phyloP scores from a whole-genome alignment of 2,888 invertebrate genomes.

The Rhagonycha lutea region DNA sequence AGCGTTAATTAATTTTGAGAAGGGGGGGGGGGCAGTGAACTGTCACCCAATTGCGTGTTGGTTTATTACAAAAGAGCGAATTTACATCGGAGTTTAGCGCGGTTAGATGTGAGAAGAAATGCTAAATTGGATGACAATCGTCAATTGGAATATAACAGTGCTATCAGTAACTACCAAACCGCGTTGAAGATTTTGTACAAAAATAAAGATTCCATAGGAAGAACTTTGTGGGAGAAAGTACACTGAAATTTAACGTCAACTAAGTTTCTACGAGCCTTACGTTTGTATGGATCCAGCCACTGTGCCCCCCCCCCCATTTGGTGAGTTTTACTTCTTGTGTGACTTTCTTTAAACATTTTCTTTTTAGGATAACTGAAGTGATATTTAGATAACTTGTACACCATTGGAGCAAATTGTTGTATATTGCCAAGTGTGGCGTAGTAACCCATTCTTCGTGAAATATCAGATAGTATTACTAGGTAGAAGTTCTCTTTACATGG shows the following conservation, averaged over 20 bases:
- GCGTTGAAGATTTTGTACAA: conserved; percentile 69
- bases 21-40: conserved; percentile 69
- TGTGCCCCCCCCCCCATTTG: conserved; percentile 34
- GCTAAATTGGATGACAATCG: conserved; percentile 45
- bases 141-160: conserved; percentile 66
- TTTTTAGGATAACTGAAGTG: not conserved
- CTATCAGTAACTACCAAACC: conserved; percentile 70
- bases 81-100: conserved; percentile 78
- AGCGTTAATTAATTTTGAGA: conserved; percentile 74
- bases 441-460: not conserved
- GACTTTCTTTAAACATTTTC: not conserved
- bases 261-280: conserved; percentile 76
- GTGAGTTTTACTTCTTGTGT: conserved; percentile 37
- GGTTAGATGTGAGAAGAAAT: conserved; percentile 56
- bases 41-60: conserved; percentile 72
- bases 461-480: not conserved
- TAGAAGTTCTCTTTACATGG: not conserved
- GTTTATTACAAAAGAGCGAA: conserved; percentile 82
- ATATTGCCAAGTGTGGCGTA: not conserved
- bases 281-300: conserved; percentile 74
- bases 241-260: conserved; percentile 87
- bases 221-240: not conserved
- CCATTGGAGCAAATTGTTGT: not conserved
- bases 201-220: no score
- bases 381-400: not conserved